Conservation (phyloP, 2,797 vertebrate species). For the Octomys mimax region DNA sequence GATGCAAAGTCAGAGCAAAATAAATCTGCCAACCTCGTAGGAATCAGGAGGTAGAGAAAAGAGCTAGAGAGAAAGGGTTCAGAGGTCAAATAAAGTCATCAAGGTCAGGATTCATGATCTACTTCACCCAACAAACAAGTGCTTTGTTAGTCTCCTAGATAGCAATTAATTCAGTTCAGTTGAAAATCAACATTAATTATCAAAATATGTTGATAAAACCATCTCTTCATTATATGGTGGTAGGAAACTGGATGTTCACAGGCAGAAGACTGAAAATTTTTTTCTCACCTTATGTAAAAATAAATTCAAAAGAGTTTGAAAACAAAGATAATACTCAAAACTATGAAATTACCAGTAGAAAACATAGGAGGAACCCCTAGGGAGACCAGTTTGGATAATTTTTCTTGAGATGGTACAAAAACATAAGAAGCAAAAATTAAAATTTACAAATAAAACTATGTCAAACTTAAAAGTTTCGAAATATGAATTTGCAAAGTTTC, state of each 20-base stretch:
- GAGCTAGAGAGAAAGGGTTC: not conserved
- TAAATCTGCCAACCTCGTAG: not conserved
- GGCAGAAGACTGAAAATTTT: not conserved
- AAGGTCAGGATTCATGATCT: not conserved
- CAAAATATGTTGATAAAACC: not conserved
- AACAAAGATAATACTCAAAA: not conserved
- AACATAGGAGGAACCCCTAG: too few relatives aligned
- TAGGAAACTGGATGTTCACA: not conserved
- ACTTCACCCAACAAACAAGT: not conserved
- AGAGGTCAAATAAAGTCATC: not conserved
- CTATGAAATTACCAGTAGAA: not conserved
- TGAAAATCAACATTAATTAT: not conserved
- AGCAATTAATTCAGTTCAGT: not conserved
- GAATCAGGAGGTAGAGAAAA: not conserved
- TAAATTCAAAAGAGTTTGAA: not conserved
- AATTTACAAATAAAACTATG: not conserved
- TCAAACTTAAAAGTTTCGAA: not conserved
- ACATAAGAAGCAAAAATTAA: not conserved
- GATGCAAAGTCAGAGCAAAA: not conserved
- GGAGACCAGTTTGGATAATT: not conserved
- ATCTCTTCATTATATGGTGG: not conserved
- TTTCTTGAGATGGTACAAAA: not conserved
- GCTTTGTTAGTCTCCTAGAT: not conserved
- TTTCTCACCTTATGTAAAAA: not conserved
- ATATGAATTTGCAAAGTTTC: not conserved